phyloP scores from a whole-genome alignment of 2,888 invertebrate species.

The Aspidiotus destructor region DNA sequence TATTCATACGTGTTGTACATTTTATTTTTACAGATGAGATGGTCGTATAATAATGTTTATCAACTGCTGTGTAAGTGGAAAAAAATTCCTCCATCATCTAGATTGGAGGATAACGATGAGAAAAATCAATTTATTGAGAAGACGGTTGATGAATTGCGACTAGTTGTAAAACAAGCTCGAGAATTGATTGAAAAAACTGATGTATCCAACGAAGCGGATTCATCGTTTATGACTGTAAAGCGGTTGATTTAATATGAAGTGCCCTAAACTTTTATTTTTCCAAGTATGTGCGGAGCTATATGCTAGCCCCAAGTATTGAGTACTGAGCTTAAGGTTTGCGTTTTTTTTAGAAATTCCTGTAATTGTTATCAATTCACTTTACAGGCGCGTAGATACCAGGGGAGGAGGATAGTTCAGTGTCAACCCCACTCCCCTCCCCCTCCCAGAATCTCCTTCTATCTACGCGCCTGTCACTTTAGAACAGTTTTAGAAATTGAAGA shows the following conservation, averaged over 20 bases:
- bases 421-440: too few species aligned
- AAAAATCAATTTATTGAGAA: constrained; percentile 10
- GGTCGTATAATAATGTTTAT: constrained; percentile 18
- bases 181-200: constrained; percentile 16
- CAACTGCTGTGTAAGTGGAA: constrained; percentile 22
- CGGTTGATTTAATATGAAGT: background rate
- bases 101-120: background rate
- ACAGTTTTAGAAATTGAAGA: too few species aligned
- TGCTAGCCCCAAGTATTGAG: too few species aligned
- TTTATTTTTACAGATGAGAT: constrained; percentile 15
- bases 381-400: too few species aligned
- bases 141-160: constrained; percentile 21
- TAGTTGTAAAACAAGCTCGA: constrained; percentile 9
- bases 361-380: too few species aligned
- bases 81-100: background rate
- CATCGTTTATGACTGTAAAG: constrained; percentile 12
- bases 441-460: too few species aligned
- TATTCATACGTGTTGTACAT: background rate
- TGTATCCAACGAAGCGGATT: constrained; percentile 16
- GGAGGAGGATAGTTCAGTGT: too few species aligned
- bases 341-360: background rate
- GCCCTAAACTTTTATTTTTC: too few species aligned
- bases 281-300: too few species aligned
- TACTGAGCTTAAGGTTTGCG: too few species aligned
- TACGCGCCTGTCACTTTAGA: too few species aligned